Percentiles rank a stretch among this genome's conserved stretches.
These are phyloP conservation scores for Gari tellinella DNA, from an alignment of 2,888 invertebrate species.

Conservation along the genomic window DNA sequence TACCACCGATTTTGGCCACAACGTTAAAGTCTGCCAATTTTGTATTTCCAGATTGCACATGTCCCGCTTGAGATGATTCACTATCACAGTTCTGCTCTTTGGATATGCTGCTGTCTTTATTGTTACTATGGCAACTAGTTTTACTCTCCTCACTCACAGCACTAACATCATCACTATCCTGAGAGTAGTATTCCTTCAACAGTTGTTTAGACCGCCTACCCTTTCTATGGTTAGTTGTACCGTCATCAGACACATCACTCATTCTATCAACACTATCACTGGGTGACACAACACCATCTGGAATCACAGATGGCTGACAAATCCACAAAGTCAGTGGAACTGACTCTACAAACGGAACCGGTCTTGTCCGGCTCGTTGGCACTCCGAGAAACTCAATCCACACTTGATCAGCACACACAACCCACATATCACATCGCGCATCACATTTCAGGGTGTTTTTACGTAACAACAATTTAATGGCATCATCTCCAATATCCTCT, in stretches of 20 bases:
- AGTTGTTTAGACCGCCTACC: slow-evolving; percentile 50
- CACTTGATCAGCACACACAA: slow-evolving; percentile 93
- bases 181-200: slow-evolving; percentile 64
- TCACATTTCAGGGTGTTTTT: slow-evolving; percentile 78
- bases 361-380: slow-evolving; percentile 86
- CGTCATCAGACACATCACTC: slow-evolving; percentile 5
- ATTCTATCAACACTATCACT: slow-evolving; percentile 16
- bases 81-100: slow-evolving; percentile 56
- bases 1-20: slow-evolving; percentile 92
- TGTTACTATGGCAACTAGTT: neutral
- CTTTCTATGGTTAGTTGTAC: slow-evolving; percentile 7
- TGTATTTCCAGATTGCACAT: slow-evolving; percentile 82
- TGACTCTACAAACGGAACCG: slow-evolving; percentile 86
- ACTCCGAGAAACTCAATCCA: slow-evolving; percentile 97
- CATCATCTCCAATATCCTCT: slow-evolving; percentile 39
- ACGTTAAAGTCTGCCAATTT: slow-evolving; percentile 88
- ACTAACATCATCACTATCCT: slow-evolving; percentile 49
- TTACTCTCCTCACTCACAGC: slow-evolving; percentile 8
- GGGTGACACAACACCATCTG: slow-evolving; percentile 23
- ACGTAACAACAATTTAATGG: slow-evolving; percentile 53
- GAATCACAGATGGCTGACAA: slow-evolving; percentile 34
- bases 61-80: slow-evolving; percentile 20
- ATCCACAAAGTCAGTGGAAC: slow-evolving; percentile 94
- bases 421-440: slow-evolving; percentile 92
- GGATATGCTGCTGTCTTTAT: neutral